Evolutionary conservation across 1,140 invertebrate genomes (phyloP), one percentile per base, ranked within the genome.

Genomic region (Pararge aegeria): DNA sequence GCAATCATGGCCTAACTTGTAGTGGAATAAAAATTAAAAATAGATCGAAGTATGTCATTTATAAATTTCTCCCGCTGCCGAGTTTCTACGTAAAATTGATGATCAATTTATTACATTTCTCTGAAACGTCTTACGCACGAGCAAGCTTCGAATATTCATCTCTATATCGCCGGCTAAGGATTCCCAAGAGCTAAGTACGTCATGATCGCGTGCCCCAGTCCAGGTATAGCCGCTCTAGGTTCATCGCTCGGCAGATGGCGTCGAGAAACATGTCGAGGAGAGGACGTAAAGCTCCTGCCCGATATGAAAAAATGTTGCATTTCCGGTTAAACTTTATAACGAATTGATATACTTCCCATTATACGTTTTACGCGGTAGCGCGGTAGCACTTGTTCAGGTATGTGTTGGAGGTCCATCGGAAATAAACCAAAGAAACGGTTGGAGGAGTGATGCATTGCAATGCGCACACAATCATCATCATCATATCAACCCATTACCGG

Each of bases 221-320:
- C 52, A 61, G 59, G 52, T 55, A 50, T 30, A 40, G 57, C 38
- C 21, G 13, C 30, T 24, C 27, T 34, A 52, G 64, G 80, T 74
- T 78, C 80, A 78, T 69, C 68, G 78, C 58, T 65, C 78, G 64
- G 30, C 9, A 34, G 30, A 34, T n/a, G 5, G 30, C 30, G 7
- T 34, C 0, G 30, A 34, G 10, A 3, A 3, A n/a, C 30, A n/a
- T 3, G 30, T 10, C 10, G n/a, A 34, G 3, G 10, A 1, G 30
- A 34, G 10, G 30, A 34, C 12, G n/a, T 34, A 34, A 12, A 4
- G 3, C 30, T 6, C 7, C 3, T 2, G 30, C 12, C 24, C 24
- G 24, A 7, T 24, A 7, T 4, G 7, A 7, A 24, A 24, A 2
- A 24, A 4, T 24, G 3, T 7, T 24, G 24, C 24, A 24, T 24